Conservation (phyloP, 2,113 vertebrate species). For the Lates calcarifer region DNA sequence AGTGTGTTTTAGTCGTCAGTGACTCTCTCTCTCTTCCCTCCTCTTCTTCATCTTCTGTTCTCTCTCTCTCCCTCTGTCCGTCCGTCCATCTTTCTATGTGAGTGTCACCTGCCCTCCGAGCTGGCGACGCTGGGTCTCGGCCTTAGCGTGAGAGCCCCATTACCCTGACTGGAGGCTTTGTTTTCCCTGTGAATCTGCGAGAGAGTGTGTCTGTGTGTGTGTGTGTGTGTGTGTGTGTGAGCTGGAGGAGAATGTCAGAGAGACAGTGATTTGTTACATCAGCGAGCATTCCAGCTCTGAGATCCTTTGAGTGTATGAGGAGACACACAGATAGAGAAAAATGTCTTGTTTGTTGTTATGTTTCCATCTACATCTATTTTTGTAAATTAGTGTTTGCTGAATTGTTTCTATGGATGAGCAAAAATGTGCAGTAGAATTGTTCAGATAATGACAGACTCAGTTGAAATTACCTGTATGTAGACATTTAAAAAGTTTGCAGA, state of each 20-base stretch:
- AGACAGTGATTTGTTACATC: slow-evolving; percentile 77
- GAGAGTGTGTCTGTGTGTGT: slow-evolving; percentile 38
- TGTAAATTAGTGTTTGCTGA: slow-evolving; percentile 4
- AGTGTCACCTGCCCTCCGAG: slow-evolving; percentile 80
- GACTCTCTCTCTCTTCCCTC: slow-evolving; percentile 30
- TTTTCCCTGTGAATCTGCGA: slow-evolving; percentile 76
- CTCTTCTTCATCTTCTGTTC: slow-evolving; percentile 35
- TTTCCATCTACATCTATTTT: slow-evolving; percentile 22
- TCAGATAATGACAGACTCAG: slow-evolving; percentile 25
- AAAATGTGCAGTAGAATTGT: background rate
- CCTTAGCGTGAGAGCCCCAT: slow-evolving; percentile 79
- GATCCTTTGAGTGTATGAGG: slow-evolving; percentile 45
- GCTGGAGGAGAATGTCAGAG: slow-evolving; percentile 70
- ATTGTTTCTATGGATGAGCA: slow-evolving; percentile 7
- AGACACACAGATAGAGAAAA: slow-evolving; percentile 29
- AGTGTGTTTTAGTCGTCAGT: slow-evolving; percentile 77
- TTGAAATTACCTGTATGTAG: slow-evolving; percentile 9
- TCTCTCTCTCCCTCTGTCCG: slow-evolving; percentile 44
- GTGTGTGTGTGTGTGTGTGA: slow-evolving; percentile 45
- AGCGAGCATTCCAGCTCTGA: slow-evolving; percentile 69
- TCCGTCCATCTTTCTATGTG: slow-evolving; percentile 70
- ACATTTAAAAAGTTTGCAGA: slow-evolving; percentile 16
- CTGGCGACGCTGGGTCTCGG: slow-evolving; percentile 80
- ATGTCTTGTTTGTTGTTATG: slow-evolving; percentile 5
- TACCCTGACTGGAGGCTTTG: slow-evolving; percentile 81